Conservation (phyloP, 2,888 invertebrate genomes). For the Acleris sparsana region DNA sequence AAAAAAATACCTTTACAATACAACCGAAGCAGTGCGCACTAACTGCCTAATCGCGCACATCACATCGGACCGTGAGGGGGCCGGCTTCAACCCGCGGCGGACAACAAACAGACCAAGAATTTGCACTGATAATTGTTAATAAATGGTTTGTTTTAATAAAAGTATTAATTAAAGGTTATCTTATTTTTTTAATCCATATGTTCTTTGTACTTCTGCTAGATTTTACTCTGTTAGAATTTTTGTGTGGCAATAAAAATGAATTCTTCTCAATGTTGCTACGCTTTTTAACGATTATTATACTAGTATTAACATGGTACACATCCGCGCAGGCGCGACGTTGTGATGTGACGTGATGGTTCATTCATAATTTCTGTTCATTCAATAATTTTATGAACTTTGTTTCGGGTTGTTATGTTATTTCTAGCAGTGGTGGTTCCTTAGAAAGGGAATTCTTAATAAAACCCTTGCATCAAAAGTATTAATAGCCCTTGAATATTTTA, state of each 20-base stretch:
- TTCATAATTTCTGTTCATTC: conserved; percentile 83
- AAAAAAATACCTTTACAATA: no score
- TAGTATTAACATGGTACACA: conserved; percentile 47
- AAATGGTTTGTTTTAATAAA: no score
- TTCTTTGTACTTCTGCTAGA: no score
- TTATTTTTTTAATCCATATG: no score
- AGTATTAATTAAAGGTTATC: no score
- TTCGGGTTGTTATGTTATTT: conserved; percentile 6
- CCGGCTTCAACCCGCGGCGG: no score
- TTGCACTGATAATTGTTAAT: no score
- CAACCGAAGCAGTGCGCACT: no score
- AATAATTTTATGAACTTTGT: conserved; percentile 55
- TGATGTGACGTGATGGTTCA: conserved; percentile 82
- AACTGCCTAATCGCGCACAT: no score
- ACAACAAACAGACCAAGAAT: no score
- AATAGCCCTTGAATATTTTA: conserved; percentile 41
- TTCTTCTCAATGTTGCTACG: conserved; percentile 28
- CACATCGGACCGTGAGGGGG: no score
- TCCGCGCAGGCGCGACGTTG: conserved; percentile 77
- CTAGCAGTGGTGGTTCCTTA: conserved; percentile 1
- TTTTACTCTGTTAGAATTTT: not conserved
- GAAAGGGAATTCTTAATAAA: conserved; percentile 3
- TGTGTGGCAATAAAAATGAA: conserved; percentile 20
- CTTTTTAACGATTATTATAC: conserved; percentile 39
- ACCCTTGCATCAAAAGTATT: not conserved